phyloP scores from a whole-genome alignment of 1,140 invertebrate genomes.

The Acyrthosiphon pisum region DNA sequence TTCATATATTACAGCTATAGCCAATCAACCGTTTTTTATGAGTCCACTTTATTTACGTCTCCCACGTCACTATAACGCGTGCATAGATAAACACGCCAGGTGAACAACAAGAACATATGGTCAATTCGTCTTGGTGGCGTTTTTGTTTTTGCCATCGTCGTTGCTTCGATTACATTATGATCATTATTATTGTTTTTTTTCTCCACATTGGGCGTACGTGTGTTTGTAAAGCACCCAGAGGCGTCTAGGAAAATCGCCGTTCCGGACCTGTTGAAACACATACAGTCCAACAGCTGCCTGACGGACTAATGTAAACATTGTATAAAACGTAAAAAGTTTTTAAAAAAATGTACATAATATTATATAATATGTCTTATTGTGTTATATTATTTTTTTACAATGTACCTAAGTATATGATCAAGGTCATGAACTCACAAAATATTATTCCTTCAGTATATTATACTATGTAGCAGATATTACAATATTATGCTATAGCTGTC shows the following conservation, averaged over 20 bases:
- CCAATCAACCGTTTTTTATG: conserved; percentile 29
- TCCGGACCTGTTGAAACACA: conserved; percentile 23
- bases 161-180: conserved; percentile 25
- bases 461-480: background rate
- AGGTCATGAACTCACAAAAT: background rate
- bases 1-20: background rate
- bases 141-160: conserved; percentile 27
- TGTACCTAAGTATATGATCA: background rate
- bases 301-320: conserved; percentile 1
- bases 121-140: conserved; percentile 51
- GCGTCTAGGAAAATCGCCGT: conserved; percentile 16
- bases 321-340: background rate
- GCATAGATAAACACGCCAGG: conserved; percentile 43
- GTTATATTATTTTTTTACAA: background rate
- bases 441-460: background rate
- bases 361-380: background rate
- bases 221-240: conserved; percentile 5
- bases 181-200: background rate
- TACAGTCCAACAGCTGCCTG: background rate
- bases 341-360: background rate
- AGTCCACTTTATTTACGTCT: background rate
- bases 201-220: background rate
- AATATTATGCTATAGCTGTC: background rate
- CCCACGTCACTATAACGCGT: background rate
- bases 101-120: conserved; percentile 47